These are phyloP conservation scores for Tenodera sinensis DNA, from an alignment of 2,888 invertebrate species.

Conservation along the genomic window DNA sequence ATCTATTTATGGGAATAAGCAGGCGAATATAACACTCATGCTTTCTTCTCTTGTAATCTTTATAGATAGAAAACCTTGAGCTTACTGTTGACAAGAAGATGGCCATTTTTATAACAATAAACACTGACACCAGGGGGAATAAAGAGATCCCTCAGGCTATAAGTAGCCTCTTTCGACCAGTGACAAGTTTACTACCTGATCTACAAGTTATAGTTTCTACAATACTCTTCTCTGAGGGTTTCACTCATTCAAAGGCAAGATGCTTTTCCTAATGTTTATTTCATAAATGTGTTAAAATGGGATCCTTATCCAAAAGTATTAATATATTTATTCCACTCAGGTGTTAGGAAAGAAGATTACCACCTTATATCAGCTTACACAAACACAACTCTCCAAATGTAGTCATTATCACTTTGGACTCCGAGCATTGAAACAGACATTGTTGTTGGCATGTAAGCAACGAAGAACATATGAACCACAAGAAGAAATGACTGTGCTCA, in stretches of 20 bases:
- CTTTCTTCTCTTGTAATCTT: neutral
- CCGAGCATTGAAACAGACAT: neutral
- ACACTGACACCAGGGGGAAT: neutral
- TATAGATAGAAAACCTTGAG: neutral
- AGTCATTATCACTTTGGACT: neutral
- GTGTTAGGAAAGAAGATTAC: neutral
- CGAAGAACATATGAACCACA: neutral
- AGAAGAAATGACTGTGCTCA: neutral
- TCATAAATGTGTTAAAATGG: neutral
- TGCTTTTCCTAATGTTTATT: neutral
- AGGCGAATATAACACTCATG: too few species aligned
- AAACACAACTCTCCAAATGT: neutral
- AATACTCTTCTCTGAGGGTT: neutral
- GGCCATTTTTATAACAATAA: neutral
- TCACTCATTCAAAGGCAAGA: neutral
- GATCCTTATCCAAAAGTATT: neutral
- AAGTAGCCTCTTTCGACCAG: neutral
- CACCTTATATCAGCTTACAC: neutral
- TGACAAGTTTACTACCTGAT: neutral
- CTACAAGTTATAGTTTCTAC: neutral
- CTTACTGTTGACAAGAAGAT: neutral
- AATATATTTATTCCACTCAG: neutral
- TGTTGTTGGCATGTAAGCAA: neutral
- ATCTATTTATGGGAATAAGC: too few species aligned
- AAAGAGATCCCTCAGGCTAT: neutral